phyloP scores from a whole-genome alignment of 2,797 vertebrate genomes.

The Merluccius polli region DNA sequence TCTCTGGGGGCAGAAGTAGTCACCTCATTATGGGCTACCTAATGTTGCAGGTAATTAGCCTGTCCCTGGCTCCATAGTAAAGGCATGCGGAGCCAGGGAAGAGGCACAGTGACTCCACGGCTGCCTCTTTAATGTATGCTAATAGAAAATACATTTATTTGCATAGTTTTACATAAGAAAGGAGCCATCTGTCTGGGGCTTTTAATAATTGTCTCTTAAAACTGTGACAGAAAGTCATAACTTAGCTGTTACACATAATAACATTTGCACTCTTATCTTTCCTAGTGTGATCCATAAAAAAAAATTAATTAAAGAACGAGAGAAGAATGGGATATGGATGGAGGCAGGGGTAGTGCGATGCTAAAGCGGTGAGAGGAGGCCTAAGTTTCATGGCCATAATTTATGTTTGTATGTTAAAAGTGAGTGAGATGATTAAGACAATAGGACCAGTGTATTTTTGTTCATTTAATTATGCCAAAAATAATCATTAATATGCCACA shows the following conservation, averaged over 20 bases:
- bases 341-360: constrained; percentile 10
- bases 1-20: constrained; percentile 22
- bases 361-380: not conserved
- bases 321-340: constrained; percentile 12
- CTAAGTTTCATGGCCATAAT: constrained; percentile 17
- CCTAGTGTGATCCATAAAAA: constrained; percentile 40
- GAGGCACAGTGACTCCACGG: constrained; percentile 34
- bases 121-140: constrained; percentile 60
- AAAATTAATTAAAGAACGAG: constrained; percentile 39
- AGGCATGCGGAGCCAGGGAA: constrained; percentile 21
- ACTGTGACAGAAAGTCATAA: constrained; percentile 51
- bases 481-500: not conserved
- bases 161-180: constrained; percentile 66
- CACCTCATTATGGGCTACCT: constrained; percentile 41
- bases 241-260: constrained; percentile 52
- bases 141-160: constrained; percentile 64
- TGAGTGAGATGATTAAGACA: not conserved
- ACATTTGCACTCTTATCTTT: constrained; percentile 54
- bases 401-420: constrained; percentile 12
- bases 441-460: not conserved
- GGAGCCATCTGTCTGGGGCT: constrained; percentile 47
- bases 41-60: constrained; percentile 44
- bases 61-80: constrained; percentile 31
- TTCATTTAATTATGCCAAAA: not conserved
- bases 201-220: constrained; percentile 52